Percentiles rank a stretch among this genome's conserved stretches.
Conservation (phyloP, 2,888 invertebrate species). For the Plebejus argus region DNA sequence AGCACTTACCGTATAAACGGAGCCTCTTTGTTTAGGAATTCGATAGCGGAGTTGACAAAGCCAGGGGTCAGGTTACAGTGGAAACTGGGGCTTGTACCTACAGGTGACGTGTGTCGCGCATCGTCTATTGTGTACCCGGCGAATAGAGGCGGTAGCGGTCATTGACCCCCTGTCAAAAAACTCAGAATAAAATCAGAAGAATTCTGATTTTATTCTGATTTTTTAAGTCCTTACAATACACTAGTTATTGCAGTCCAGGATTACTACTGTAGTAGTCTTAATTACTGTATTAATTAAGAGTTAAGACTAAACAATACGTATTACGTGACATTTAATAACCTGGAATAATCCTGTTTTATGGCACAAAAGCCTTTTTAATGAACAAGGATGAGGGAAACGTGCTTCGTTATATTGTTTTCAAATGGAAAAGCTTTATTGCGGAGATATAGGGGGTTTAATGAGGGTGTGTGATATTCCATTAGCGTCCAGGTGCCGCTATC, state of each 20-base stretch:
- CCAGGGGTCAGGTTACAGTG: background rate
- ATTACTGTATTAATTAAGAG: background rate
- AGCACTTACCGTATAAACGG: background rate
- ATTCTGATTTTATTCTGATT: too few relatives aligned
- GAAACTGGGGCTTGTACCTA: background rate
- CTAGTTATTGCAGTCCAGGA: background rate
- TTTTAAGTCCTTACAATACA: background rate
- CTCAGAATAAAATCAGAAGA: too few relatives aligned
- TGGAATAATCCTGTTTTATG: background rate
- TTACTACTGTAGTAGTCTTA: background rate
- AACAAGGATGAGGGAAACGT: background rate
- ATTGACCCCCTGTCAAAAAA: too few relatives aligned
- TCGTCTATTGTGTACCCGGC: too few relatives aligned
- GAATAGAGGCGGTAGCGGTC: too few relatives aligned
- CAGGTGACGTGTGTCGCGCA: background rate
- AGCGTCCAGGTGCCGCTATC: too few relatives aligned
- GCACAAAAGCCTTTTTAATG: conserved; percentile 15
- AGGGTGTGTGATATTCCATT: too few relatives aligned
- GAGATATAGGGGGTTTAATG: too few relatives aligned
- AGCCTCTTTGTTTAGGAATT: background rate
- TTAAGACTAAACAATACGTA: conserved; percentile 10
- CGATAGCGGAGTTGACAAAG: background rate
- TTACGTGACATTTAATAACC: conserved; percentile 9
- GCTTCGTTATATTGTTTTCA: conserved; percentile 4
- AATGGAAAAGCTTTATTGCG: background rate